phyloP scores from a whole-genome alignment of 2,113 vertebrate genomes.

The Talpa occidentalis region DNA sequence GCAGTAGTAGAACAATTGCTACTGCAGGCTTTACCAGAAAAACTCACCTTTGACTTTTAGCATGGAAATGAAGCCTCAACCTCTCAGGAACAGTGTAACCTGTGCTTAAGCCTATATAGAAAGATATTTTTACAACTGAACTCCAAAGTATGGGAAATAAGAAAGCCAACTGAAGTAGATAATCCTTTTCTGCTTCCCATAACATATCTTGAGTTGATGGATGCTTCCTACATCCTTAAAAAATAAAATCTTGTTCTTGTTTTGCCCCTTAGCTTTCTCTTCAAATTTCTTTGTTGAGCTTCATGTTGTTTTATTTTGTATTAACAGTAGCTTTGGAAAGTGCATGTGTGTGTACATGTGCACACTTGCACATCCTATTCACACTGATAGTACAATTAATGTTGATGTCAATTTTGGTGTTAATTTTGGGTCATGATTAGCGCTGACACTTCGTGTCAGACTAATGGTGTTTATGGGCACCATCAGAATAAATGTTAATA shows the following conservation, averaged over 20 bases:
- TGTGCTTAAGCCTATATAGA: slow-evolving; percentile 1
- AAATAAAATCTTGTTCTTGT: not conserved
- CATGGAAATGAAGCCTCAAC: not conserved
- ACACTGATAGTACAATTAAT: slow-evolving; percentile 87
- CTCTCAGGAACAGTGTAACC: not conserved
- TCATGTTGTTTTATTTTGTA: slow-evolving; percentile 81
- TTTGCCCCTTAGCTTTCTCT: slow-evolving; percentile 63
- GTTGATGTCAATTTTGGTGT: slow-evolving; percentile 88
- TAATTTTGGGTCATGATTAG: slow-evolving; percentile 90
- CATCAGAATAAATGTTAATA: slow-evolving; percentile 81
- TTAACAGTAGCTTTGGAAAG: slow-evolving; percentile 71
- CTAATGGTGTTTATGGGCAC: slow-evolving; percentile 82
- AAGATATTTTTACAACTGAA: slow-evolving; percentile 15
- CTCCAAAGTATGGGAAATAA: not conserved
- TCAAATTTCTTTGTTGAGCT: slow-evolving; percentile 72
- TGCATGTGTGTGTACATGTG: not conserved
- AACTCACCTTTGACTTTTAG: slow-evolving; percentile 24
- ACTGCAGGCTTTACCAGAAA: slow-evolving; percentile 1
- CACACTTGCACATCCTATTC: slow-evolving; percentile 77
- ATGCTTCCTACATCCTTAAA: slow-evolving; percentile 34
- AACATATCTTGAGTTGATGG: not conserved
- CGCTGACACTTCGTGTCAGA: slow-evolving; percentile 86
- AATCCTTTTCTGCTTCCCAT: slow-evolving; percentile 20
- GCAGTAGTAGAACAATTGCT: slow-evolving; percentile 48
- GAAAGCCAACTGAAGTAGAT: slow-evolving; percentile 43